Percentiles rank a stretch among this genome's conserved stretches.
phyloP scores from a whole-genome alignment of 2,113 vertebrate genomes.

The Lates calcarifer region DNA sequence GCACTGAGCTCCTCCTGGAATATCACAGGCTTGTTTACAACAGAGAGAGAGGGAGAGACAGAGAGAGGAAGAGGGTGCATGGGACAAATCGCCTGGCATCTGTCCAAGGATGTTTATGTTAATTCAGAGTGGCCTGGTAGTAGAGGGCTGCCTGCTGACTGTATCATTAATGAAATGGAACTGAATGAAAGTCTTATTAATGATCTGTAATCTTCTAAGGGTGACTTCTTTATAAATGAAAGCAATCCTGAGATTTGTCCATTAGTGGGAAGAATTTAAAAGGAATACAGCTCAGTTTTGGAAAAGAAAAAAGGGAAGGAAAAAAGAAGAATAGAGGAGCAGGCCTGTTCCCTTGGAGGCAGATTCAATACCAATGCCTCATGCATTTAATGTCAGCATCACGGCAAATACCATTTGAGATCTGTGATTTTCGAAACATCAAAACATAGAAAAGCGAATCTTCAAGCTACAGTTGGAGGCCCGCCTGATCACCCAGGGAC shows the following conservation, averaged over 20 bases:
- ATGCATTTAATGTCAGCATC: constrained; percentile 68
- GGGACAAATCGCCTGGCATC: constrained; percentile 46
- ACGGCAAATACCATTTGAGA: constrained; percentile 70
- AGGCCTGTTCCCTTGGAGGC: constrained; percentile 44
- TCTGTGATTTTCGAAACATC: constrained; percentile 62
- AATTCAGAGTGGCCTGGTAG: constrained; percentile 53
- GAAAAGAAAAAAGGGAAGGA: not conserved
- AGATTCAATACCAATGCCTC: constrained; percentile 55
- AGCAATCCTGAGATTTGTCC: constrained; percentile 32
- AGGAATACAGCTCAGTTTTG: constrained; percentile 14
- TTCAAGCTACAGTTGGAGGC: constrained; percentile 63
- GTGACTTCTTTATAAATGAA: constrained; percentile 56
- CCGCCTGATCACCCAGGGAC: constrained; percentile 70
- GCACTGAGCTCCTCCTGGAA: constrained; percentile 49
- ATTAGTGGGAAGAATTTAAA: constrained; percentile 34
- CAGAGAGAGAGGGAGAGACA: constrained; percentile 1
- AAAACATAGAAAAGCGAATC: constrained; percentile 73
- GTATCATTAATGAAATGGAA: constrained; percentile 67
- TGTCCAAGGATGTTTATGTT: constrained; percentile 71
- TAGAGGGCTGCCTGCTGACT: constrained; percentile 29
- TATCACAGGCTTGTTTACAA: constrained; percentile 64
- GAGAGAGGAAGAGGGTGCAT: constrained; percentile 6
- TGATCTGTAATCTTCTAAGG: constrained; percentile 52
- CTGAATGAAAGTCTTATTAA: constrained; percentile 67
- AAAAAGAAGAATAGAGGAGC: constrained; percentile 4